Base-by-base conservation (phyloP, 2,797 vertebrate species). In the Aeoliscus strigatus region DNA sequence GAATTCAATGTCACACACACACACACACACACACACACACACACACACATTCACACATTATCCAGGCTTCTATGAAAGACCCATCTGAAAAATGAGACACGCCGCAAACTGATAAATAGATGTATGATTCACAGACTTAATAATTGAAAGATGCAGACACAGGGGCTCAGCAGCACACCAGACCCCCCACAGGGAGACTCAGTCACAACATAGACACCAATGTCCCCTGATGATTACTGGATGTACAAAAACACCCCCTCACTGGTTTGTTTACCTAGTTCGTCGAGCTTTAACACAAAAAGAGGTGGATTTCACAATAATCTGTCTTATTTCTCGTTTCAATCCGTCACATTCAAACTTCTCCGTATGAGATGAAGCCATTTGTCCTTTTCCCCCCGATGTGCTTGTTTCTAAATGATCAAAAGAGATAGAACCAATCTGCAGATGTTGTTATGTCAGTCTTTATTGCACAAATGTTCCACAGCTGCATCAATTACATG, bases 1-100 rank as follows among this genome's bases (percentile, higher is more conserved):
- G 60, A 75, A 73, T 87, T 77, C 50, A 70, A 63, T 40, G 52
- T 36, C 31, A 16, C 46, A 34, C 41, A 48, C 33, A 53, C 41
- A 47, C 8, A 17, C 27, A 27, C 8, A 35, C 16, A 17, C 23
- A 23, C 18, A 44, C 12, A 34, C 24, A 32, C 27, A 36, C 28
- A 32, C 8, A 40, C 14, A 33, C 23, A 38, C 27, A 42, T 9
- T 35, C 12, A n/a, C n/a, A 35, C 27, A 49, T 29, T 29, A 29
- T 13, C 11, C 27, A 50, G 34, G n/a, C 14, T 27, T 35, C 7
- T 5, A 9, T 10, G 9, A 16, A 46, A 37, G 11, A 38, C 14
- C 12, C 16, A 39, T 27, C 35, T 38, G 35, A 43, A 44, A 64
- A 40, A 9, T 12, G 14, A 56, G 29, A 44, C 28, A 26, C 8